Evolutionary conservation across 2,888 invertebrate species (phyloP), one percentile per base, ranked within the genome.

Genomic region (Archips crataeganus): DNA sequence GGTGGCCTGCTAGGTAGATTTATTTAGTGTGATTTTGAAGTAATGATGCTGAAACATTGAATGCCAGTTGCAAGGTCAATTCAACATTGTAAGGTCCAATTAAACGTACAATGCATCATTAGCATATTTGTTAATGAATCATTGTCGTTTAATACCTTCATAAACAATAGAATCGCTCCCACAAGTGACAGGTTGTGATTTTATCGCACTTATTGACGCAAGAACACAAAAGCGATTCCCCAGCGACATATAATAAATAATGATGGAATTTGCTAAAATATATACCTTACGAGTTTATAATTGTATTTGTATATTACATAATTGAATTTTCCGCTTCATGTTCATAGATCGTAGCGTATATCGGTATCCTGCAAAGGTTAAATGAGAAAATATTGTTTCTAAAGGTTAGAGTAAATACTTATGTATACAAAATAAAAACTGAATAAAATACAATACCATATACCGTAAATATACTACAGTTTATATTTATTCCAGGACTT

Each of bases 311-410:
- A 57, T 60, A 73, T 64, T 67, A 78, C 54, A 74, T 70, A 78
- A 66, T 75, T 62, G 75, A 74, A 79, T 85, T 85, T 82, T 90
- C 90, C 69, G 82, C 89, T 75, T 92, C 90, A 73, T 85, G 84
- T 84, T 92, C 93, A 84, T 85, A 88, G 76, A 90, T 88, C 77
- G 92, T 90, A 76, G 89, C 85, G 80, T 87, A 91, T 80, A 87
- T 84, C 79, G 85, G 83, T 77, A 76, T 83, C 88, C 92, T 93
- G 92, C 84, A 92, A 92, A 85, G 79, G 75, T 78, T 76, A 80
- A 59, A 65, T 72, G 39, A 67, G 34, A 75, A 11, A 63, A 63
- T 60, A 51, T 62, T 67, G 34, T 34, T 23, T 66, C 13, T 34
- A 45, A 42, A 36, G 36, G 32, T 57, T 57, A 34, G 2, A 34